Evolutionary conservation across 92 coral and sea anemone genomes (phyloP), one percentile per base, ranked within the genome.

Genomic region (Phenganax marumi): DNA sequence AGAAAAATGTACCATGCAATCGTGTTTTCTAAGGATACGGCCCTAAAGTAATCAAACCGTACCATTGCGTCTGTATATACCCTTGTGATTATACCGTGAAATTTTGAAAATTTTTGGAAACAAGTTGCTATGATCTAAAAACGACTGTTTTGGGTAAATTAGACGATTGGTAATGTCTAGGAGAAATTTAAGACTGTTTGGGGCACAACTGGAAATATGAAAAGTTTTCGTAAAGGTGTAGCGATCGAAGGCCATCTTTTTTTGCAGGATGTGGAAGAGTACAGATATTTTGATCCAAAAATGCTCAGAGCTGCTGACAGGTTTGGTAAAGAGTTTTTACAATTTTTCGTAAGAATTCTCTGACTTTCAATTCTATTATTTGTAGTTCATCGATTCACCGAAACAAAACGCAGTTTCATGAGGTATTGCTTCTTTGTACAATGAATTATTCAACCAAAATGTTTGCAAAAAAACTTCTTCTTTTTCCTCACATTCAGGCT

Each of bases 281-380:
- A 92, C 90, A 93, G 97, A 81, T 91, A 93, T 75, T 93, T 93
- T 85, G 97, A 93, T 68, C 97, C 97, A 23, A 93, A 93, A 86
- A 93, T 93, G 97, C 89, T 93, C 22, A 89, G 97, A 14, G 92
- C 91, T 12, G 87, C 97, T 21, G 97, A 93, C 84, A 93, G 97
- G 97, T 93, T 55, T 14, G 84, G 68, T 50, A 43, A 21, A 48
- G 0, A 39, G 25, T 74, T 52, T 7, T 74, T 22, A 50, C 70
- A 53, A 22, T 39, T 10, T 7, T 55, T 18, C 2, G 61, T 48
- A 23, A 18, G 50, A 0, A 17, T 11, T 73, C 52, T 18, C 46
- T 9, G 43, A 48, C 14, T 46, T 60, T 22, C 5, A 26, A 75
- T 13, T 46, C 63, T 12, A 64, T 64, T 74, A 74, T 51, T 85